Percentiles rank a stretch among this genome's conserved stretches.
These are phyloP conservation scores for Pangasius krempfi DNA, from an alignment of 2,797 vertebrate genomes.

Conservation along the genomic window DNA sequence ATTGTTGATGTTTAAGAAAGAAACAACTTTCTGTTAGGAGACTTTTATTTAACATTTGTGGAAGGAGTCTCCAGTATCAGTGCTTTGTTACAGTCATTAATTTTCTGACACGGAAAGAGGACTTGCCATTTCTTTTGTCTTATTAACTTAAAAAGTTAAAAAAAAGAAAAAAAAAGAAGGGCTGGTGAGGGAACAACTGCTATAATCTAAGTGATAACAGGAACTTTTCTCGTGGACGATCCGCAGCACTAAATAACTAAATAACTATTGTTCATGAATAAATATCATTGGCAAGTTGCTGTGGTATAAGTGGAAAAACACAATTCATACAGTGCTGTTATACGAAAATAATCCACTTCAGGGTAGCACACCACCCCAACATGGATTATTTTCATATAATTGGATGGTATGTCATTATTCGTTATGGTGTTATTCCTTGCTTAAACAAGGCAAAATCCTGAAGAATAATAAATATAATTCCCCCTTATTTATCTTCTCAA, in stretches of 20 bases:
- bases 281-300: background rate
- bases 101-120: background rate
- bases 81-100: background rate
- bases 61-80: background rate
- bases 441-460: background rate
- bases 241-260: background rate
- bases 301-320: background rate
- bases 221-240: background rate
- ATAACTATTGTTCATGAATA: background rate
- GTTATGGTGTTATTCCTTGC: background rate
- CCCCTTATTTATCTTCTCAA: background rate
- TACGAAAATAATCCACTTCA: too few species aligned
- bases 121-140: background rate
- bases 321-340: too few species aligned
- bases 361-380: background rate
- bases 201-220: background rate
- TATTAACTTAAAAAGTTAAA: background rate
- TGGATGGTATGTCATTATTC: background rate
- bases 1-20: background rate
- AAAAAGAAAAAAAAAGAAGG: background rate
- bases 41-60: background rate
- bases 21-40: background rate
- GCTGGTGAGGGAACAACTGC: background rate
- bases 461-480: background rate
- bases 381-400: background rate